Percentiles rank a stretch among this genome's conserved stretches.
Conservation (phyloP, 2,888 invertebrate genomes). For the Tenodera sinensis region DNA sequence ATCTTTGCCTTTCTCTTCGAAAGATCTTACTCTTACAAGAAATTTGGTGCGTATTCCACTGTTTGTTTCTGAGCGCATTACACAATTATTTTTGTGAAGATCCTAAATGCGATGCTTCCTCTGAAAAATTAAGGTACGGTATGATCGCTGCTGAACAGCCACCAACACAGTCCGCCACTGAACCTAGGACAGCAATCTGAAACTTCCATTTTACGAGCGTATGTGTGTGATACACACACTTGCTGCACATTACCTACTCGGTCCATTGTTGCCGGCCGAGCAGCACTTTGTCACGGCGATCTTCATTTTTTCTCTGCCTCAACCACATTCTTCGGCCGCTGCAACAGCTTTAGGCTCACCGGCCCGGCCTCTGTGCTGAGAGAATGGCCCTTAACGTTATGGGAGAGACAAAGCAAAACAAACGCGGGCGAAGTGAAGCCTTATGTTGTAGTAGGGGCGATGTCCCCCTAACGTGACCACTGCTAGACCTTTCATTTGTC, state of each 20-base stretch:
- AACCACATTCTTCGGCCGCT: not conserved
- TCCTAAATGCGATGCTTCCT: too few species aligned
- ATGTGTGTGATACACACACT: not conserved
- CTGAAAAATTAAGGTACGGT: too few species aligned
- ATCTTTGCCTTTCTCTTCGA: too few species aligned
- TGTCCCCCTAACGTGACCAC: not conserved
- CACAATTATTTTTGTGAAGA: too few species aligned
- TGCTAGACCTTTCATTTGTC: not conserved
- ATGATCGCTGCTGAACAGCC: too few species aligned
- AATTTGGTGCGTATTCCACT: too few species aligned
- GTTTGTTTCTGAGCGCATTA: too few species aligned
- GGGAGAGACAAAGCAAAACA: not conserved
- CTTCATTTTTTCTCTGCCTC: not conserved
- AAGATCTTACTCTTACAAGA: too few species aligned
- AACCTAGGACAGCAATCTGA: too few species aligned
- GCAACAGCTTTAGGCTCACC: not conserved
- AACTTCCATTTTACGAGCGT: too few species aligned
- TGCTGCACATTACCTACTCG: not conserved
- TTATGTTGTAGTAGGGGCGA: not conserved
- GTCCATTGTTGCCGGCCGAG: not conserved
- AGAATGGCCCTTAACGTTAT: not conserved
- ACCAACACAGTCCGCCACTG: too few species aligned
- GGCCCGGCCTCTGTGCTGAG: not conserved
- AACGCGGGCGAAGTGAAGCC: not conserved
- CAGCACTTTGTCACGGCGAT: not conserved